Percentiles rank a stretch among this genome's conserved stretches.
Evolutionary conservation across 2,888 invertebrate species (phyloP).

Genomic region (Microctonus hyperodae): DNA sequence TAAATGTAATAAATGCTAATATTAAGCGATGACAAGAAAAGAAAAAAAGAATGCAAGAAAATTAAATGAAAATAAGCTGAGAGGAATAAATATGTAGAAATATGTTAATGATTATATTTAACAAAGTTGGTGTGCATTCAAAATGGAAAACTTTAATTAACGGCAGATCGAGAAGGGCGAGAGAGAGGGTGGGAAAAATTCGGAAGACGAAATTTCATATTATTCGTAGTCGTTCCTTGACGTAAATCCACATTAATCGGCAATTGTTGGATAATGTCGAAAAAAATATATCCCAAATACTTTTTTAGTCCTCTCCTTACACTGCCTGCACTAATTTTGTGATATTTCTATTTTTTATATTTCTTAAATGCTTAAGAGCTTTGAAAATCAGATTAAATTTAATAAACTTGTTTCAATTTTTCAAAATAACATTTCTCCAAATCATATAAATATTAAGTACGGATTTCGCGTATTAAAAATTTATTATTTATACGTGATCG

Average conservation of each 20-base stretch:
- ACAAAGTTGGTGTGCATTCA: slow-evolving; percentile 43
- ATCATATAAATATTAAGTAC: slow-evolving; percentile 11
- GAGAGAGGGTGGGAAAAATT: background rate
- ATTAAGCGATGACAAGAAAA: slow-evolving; percentile 35
- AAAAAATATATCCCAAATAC: slow-evolving; percentile 43
- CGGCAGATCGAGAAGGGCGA: slow-evolving; percentile 1
- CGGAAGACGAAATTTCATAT: background rate
- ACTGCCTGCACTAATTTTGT: slow-evolving; percentile 60
- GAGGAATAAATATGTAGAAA: slow-evolving; percentile 40
- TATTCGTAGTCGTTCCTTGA: slow-evolving; percentile 51
- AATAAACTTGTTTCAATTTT: slow-evolving; percentile 41
- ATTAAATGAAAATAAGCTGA: slow-evolving; percentile 40
- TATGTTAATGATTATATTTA: background rate
- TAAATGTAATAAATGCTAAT: slow-evolving; percentile 51
- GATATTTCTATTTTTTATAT: slow-evolving; percentile 61
- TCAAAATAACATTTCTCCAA: slow-evolving; percentile 30
- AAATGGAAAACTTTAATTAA: slow-evolving; percentile 21
- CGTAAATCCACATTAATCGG: slow-evolving; percentile 42
- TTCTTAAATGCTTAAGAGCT: slow-evolving; percentile 52
- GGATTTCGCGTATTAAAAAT: slow-evolving; percentile 35
- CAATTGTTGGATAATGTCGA: slow-evolving; percentile 32
- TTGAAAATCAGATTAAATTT: slow-evolving; percentile 35
- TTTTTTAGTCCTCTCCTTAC: slow-evolving; percentile 54
- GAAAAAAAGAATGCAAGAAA: no score
- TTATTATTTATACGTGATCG: background rate